These are phyloP conservation scores for Lasaia peninsularis DNA, from an alignment of 1,140 invertebrate species.

Conservation along the genomic window DNA sequence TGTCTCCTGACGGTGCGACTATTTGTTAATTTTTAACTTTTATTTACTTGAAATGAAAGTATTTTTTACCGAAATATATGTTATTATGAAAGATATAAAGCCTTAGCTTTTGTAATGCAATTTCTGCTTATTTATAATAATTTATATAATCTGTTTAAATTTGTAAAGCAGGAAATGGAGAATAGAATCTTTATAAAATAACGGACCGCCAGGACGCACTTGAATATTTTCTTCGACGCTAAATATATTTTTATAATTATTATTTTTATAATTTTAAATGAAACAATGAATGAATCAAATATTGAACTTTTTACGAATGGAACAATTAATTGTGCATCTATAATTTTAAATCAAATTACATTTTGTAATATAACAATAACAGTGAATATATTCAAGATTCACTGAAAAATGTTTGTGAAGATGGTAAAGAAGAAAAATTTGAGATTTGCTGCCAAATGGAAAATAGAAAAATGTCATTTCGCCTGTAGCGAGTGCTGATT, in stretches of 20 bases:
- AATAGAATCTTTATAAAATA: not conserved
- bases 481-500: too few species aligned
- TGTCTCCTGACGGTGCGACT: slow-evolving; percentile 1
- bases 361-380: not conserved
- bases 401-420: not conserved
- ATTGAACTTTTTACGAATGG: not conserved
- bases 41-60: not conserved
- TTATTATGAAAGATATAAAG: too few species aligned
- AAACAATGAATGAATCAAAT: slow-evolving; percentile 5
- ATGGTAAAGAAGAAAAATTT: not conserved
- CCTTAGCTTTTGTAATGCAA: too few species aligned
- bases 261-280: not conserved
- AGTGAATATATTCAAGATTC: not conserved
- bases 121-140: too few species aligned
- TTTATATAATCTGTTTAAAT: too few species aligned
- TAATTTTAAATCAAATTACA: not conserved
- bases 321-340: not conserved
- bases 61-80: not conserved
- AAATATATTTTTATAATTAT: not conserved
- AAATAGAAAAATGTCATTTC: too few species aligned
- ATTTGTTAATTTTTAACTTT: not conserved
- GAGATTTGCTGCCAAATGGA: too few species aligned
- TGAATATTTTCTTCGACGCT: not conserved
- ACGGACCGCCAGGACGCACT: not conserved
- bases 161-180: not conserved